phyloP scores from a whole-genome alignment of 2,888 invertebrate genomes.

The Cinara cedri region DNA sequence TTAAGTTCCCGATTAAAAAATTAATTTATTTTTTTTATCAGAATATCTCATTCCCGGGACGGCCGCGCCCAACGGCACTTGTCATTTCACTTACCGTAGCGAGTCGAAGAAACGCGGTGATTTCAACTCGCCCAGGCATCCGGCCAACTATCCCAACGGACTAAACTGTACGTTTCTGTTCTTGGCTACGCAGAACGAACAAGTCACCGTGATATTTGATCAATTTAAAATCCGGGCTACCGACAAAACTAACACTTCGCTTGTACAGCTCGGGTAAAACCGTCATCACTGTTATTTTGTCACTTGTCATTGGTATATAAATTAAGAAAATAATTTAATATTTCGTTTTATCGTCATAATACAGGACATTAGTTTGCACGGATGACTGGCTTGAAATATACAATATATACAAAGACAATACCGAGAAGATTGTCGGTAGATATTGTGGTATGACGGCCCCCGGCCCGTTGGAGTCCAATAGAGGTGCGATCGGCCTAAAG shows the following conservation, averaged over 20 bases:
- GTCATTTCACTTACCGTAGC: constrained; percentile 89
- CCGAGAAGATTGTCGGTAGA: constrained; percentile 83
- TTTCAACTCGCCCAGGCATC: constrained; percentile 95
- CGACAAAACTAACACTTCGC: constrained; percentile 78
- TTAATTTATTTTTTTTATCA: constrained; percentile 61
- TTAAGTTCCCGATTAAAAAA: too few relatives aligned
- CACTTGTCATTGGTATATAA: too few relatives aligned
- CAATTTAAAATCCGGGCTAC: constrained; percentile 84
- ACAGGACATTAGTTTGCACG: constrained; percentile 76
- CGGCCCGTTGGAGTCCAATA: constrained; percentile 91
- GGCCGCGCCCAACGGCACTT: constrained; percentile 88
- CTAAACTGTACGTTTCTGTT: constrained; percentile 94
- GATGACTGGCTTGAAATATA: constrained; percentile 95
- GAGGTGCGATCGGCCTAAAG: constrained; percentile 85
- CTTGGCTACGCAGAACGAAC: constrained; percentile 83
- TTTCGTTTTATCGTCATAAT: neutral
- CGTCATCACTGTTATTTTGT: neutral
- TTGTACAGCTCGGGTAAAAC: constrained; percentile 74
- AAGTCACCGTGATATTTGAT: constrained; percentile 88
- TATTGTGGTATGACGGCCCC: constrained; percentile 92
- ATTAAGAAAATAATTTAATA: too few relatives aligned
- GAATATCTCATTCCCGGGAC: constrained; percentile 95
- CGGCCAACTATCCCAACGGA: constrained; percentile 94
- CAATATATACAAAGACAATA: constrained; percentile 83
- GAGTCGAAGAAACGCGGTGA: constrained; percentile 86